phyloP scores from a whole-genome alignment of 2,888 invertebrate genomes.

The Drosophila suboccidentalis region DNA sequence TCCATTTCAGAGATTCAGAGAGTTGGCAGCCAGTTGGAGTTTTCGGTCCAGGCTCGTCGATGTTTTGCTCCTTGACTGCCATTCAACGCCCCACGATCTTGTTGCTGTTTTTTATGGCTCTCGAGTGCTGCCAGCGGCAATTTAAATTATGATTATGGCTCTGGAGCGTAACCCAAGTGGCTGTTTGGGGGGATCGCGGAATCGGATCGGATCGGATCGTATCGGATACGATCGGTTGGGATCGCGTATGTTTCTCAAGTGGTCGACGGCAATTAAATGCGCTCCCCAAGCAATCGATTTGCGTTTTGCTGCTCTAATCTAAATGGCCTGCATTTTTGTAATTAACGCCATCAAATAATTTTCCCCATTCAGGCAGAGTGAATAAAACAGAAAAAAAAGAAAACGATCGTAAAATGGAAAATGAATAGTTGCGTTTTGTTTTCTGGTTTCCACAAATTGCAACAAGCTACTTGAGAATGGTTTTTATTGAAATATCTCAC shows the following conservation, averaged over 20 bases:
- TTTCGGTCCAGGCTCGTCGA: slow-evolving; percentile 25
- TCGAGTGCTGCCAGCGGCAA: slow-evolving; percentile 66
- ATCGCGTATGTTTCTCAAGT: slow-evolving; percentile 43
- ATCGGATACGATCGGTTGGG: slow-evolving; percentile 12
- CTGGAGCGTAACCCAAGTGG: slow-evolving; percentile 61
- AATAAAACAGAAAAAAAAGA: neutral
- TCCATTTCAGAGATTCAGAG: slow-evolving; percentile 19
- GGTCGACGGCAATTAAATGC: slow-evolving; percentile 55
- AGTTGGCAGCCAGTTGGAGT: slow-evolving; percentile 11
- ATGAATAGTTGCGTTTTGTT: slow-evolving; percentile 46
- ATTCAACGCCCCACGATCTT: slow-evolving; percentile 35
- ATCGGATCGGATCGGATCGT: neutral
- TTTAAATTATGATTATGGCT: slow-evolving; percentile 71
- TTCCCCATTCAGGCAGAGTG: slow-evolving; percentile 26
- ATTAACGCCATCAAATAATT: slow-evolving; percentile 66
- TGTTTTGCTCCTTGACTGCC: slow-evolving; percentile 25
- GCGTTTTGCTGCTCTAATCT: slow-evolving; percentile 55
- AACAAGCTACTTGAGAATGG: slow-evolving; percentile 55
- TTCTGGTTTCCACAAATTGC: slow-evolving; percentile 21
- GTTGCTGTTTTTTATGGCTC: slow-evolving; percentile 30
- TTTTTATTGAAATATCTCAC: slow-evolving; percentile 42
- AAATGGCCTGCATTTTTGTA: slow-evolving; percentile 65
- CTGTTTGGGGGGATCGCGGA: slow-evolving; percentile 16
- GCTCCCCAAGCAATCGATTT: slow-evolving; percentile 47
- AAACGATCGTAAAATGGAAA: slow-evolving; percentile 40